phyloP scores from a whole-genome alignment of 2,113 vertebrate genomes.

The Microtus pennsylvanicus region DNA sequence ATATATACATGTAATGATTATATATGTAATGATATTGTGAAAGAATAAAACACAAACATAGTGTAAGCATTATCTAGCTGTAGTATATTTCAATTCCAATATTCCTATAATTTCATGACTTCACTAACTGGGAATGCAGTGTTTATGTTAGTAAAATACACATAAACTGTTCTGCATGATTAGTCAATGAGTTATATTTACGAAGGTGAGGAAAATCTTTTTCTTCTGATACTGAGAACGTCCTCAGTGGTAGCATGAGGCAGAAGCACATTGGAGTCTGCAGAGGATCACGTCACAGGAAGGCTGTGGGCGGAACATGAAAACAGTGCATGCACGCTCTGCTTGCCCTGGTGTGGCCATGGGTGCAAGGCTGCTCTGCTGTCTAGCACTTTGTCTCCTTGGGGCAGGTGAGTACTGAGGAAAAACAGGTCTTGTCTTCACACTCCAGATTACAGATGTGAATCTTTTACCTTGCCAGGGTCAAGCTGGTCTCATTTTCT shows the following conservation, averaged over 20 bases:
- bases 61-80: too few relatives aligned
- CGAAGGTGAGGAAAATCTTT: background rate
- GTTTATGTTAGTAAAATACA: background rate
- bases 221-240: background rate
- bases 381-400: conserved; percentile 3
- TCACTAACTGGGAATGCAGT: background rate
- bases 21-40: too few relatives aligned
- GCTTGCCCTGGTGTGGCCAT: background rate
- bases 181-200: background rate
- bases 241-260: background rate
- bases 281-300: background rate
- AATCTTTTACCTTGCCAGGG: background rate
- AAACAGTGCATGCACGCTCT: background rate
- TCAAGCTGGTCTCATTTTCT: background rate
- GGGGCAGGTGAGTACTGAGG: background rate
- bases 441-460: too few relatives aligned
- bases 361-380: background rate
- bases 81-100: background rate
- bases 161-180: background rate
- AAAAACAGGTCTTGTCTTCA: background rate
- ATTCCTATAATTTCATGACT: background rate
- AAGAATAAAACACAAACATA: background rate
- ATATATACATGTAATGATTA: background rate
- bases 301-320: background rate
- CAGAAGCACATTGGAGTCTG: background rate